Evolutionary conservation across 2,113 vertebrate genomes (phyloP).

Genomic region (Pardalotus punctatus): DNA sequence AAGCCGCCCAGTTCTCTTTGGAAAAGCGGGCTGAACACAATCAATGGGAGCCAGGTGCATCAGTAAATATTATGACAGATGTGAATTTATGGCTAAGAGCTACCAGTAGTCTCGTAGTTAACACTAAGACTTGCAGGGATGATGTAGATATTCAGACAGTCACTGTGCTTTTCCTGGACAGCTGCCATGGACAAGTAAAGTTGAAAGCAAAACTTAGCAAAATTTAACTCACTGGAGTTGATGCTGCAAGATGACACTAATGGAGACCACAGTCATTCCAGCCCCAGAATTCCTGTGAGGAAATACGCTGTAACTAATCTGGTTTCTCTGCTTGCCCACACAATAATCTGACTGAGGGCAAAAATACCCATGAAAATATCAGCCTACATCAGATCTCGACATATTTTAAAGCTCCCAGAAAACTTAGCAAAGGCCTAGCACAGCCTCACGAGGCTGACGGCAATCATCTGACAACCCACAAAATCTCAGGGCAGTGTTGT

Average conservation of each 20-base stretch:
- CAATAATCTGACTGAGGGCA: background rate
- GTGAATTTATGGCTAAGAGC: background rate
- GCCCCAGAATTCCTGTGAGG: background rate
- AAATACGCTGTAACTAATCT: background rate
- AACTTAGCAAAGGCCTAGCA: background rate
- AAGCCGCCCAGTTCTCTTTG: background rate
- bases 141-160: background rate
- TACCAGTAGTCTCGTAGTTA: background rate
- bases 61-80: background rate
- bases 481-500: fast-evolving
- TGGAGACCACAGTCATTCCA: background rate
- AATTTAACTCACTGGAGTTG: background rate
- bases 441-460: background rate
- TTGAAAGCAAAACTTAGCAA: background rate
- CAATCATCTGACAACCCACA: background rate
- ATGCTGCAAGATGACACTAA: background rate
- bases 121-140: background rate
- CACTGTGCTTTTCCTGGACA: background rate
- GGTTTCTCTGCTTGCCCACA: background rate
- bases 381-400: background rate
- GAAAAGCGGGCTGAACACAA: background rate
- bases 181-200: background rate
- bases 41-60: background rate
- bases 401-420: background rate
- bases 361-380: background rate